Evolutionary conservation across 2,888 invertebrate genomes (phyloP).

Genomic region (Limnephilus rhombicus): DNA sequence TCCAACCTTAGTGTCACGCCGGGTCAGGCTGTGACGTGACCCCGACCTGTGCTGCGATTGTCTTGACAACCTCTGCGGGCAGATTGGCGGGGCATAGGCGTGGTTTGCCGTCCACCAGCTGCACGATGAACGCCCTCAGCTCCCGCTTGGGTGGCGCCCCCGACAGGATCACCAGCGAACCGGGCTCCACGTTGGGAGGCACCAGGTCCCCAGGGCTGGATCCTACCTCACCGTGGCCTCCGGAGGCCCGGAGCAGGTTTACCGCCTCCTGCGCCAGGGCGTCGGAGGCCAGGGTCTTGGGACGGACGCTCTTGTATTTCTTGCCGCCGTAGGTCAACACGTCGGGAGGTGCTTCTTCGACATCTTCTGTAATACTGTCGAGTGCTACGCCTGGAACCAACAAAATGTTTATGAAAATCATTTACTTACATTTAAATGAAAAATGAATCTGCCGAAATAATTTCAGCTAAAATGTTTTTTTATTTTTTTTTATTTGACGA

Average conservation of each 20-base stretch:
- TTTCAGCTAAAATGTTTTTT: too few species aligned
- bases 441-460: too few species aligned
- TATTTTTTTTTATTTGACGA: too few species aligned
- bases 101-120: constrained; percentile 67
- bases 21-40: neutral
- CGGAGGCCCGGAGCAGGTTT: neutral
- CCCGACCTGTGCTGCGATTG: constrained; percentile 67
- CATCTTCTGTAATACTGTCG: neutral
- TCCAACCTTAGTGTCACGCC: neutral
- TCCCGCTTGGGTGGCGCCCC: constrained; percentile 71
- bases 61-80: constrained; percentile 70
- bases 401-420: neutral
- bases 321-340: neutral
- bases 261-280: neutral
- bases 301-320: neutral
- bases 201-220: constrained; percentile 64
- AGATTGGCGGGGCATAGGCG: constrained; percentile 70
- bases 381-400: constrained; percentile 18
- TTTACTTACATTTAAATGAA: neutral
- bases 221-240: constrained; percentile 44
- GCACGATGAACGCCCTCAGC: constrained; percentile 75
- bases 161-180: constrained; percentile 76
- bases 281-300: constrained; percentile 37
- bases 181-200: constrained; percentile 71
- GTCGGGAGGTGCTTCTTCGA: constrained; percentile 4